phyloP scores from a whole-genome alignment of 2,797 vertebrate species.

The Miichthys miiuy region DNA sequence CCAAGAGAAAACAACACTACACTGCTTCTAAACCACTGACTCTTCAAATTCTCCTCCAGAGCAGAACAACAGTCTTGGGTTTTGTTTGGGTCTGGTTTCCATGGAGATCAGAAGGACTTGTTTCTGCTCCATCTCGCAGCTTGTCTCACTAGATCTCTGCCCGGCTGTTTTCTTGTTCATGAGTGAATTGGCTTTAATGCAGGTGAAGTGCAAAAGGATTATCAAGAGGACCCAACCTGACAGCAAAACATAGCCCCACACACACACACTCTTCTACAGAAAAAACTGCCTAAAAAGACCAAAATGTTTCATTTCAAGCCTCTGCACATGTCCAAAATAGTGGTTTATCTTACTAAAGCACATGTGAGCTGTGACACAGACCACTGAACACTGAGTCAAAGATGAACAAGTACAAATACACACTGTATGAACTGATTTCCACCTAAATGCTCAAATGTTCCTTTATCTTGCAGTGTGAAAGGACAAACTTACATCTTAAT shows the following conservation, averaged over 20 bases:
- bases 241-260: background rate
- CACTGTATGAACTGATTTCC: background rate
- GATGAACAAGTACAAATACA: background rate
- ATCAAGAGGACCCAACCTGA: conserved; percentile 1
- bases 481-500: background rate
- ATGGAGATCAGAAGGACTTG: conserved; percentile 36
- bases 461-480: background rate
- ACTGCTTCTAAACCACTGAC: conserved; percentile 34
- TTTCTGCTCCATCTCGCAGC: conserved; percentile 21
- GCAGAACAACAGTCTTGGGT: conserved; percentile 42
- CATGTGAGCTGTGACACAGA: background rate
- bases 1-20: conserved; percentile 33
- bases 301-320: background rate
- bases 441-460: background rate
- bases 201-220: conserved; percentile 48
- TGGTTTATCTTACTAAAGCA: background rate
- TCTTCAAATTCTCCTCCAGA: conserved; percentile 39
- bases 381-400: no score
- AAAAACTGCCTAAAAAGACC: background rate
- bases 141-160: conserved; percentile 24
- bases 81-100: conserved; percentile 55
- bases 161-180: conserved; percentile 19
- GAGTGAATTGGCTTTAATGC: conserved; percentile 38
- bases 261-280: background rate
- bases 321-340: background rate